Evolutionary conservation across 2,797 vertebrate genomes (phyloP).

Genomic region (Gambelia wislizenii): DNA sequence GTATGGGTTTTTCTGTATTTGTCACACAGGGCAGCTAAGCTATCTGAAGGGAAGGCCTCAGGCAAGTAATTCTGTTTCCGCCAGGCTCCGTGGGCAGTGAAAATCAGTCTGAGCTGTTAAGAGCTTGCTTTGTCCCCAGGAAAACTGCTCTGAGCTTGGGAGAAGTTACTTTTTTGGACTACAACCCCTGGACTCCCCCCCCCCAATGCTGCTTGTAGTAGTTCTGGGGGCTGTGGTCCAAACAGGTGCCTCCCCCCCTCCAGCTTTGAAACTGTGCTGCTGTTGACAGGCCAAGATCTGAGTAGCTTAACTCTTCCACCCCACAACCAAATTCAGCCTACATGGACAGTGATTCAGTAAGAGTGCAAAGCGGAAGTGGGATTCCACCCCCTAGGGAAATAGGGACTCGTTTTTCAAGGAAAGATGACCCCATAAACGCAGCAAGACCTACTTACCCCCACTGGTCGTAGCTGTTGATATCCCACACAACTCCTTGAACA

Average conservation of each 20-base stretch:
- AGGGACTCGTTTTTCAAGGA: too few relatives aligned
- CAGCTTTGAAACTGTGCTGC: neutral
- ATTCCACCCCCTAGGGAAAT: neutral
- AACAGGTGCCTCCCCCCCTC: too few relatives aligned
- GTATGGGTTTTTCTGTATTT: too few relatives aligned
- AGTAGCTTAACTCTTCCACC: neutral
- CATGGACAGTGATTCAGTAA: too few relatives aligned
- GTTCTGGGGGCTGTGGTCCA: too few relatives aligned
- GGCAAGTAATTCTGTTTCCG: neutral
- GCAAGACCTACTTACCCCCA: conserved; percentile 91
- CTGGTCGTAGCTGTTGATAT: conserved; percentile 99
- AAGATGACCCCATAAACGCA: neutral
- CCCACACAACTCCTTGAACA: conserved; percentile 95
- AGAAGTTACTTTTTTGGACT: too few relatives aligned
- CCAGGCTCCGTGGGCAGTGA: neutral
- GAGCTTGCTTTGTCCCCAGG: neutral
- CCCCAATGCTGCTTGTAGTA: too few relatives aligned
- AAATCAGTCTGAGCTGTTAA: neutral
- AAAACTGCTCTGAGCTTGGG: neutral
- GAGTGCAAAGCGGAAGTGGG: neutral
- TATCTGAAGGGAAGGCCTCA: neutral
- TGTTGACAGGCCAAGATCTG: neutral
- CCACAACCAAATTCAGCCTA: too few relatives aligned
- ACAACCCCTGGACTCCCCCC: too few relatives aligned
- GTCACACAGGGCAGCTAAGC: too few relatives aligned